These are phyloP conservation scores for Euura saliciscinereae DNA, from an alignment of 1,140 invertebrate genomes.

Conservation along the genomic window DNA sequence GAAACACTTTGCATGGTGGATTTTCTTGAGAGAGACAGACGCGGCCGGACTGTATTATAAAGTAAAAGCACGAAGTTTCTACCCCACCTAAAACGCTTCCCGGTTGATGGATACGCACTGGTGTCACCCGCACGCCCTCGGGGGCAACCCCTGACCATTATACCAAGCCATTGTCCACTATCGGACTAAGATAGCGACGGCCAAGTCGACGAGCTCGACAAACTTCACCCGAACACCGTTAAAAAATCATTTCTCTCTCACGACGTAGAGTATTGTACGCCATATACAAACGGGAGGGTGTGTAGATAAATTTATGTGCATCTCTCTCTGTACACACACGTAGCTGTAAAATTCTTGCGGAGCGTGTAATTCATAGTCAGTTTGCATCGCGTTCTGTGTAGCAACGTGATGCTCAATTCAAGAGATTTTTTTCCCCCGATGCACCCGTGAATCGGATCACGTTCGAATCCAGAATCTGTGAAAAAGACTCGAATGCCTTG, in stretches of 20 bases:
- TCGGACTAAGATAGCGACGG: conserved; percentile 54
- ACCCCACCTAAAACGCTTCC: conserved; percentile 14
- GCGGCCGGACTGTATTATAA: neutral
- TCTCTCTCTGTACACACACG: too few relatives aligned
- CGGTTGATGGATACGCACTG: conserved; percentile 53
- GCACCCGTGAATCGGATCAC: neutral
- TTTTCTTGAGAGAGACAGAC: conserved; percentile 5
- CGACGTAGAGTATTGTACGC: neutral
- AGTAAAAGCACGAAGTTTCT: neutral
- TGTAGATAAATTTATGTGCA: too few relatives aligned
- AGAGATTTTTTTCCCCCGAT: neutral
- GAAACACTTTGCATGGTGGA: conserved; percentile 6
- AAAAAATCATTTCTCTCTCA: conserved; percentile 32
- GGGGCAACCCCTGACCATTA: conserved; percentile 49
- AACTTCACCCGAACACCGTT: conserved; percentile 17
- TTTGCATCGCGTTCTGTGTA: neutral
- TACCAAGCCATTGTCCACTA: conserved; percentile 60
- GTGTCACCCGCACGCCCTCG: conserved; percentile 48
- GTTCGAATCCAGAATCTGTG: neutral
- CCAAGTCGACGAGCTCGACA: conserved; percentile 10
- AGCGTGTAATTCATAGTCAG: neutral
- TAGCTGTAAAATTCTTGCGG: neutral
- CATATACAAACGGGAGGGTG: neutral
- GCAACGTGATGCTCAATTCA: neutral
- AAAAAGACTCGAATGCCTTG: too few relatives aligned